A percentile compares a stretch with the other conserved stretches of the same genome.
Conservation (phyloP, 2,888 invertebrate species). For the Orchesellides sinensis region DNA sequence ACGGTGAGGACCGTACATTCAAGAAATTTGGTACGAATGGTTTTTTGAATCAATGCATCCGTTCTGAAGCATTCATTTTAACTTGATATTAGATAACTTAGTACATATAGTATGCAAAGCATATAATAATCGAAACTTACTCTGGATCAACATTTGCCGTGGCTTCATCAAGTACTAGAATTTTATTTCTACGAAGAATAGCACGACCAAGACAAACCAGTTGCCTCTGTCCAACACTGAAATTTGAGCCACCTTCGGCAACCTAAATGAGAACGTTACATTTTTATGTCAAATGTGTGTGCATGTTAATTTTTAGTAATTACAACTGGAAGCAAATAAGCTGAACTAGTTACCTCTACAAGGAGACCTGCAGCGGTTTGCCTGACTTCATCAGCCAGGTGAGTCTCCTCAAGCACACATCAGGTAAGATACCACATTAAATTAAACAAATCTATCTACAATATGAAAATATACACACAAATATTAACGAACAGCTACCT, state of each 20-base stretch:
- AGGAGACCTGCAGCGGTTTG: slow-evolving; percentile 62
- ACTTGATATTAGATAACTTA: neutral
- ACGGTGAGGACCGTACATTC: slow-evolving; percentile 65
- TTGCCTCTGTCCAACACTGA: slow-evolving; percentile 79
- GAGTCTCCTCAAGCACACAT: slow-evolving; percentile 66
- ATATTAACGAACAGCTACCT: slow-evolving; percentile 75
- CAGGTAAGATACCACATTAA: too few relatives aligned
- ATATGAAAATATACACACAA: neutral
- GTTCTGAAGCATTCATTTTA: slow-evolving; percentile 36
- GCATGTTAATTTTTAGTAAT: too few relatives aligned
- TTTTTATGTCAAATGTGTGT: slow-evolving; percentile 3
- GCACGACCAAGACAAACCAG: slow-evolving; percentile 78
- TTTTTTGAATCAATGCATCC: slow-evolving; percentile 62
- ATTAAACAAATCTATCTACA: too few relatives aligned
- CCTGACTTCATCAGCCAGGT: slow-evolving; percentile 63
- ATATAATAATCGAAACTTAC: slow-evolving; percentile 75
- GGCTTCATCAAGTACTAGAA: slow-evolving; percentile 78
- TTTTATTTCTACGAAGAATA: slow-evolving; percentile 77
- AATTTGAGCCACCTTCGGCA: slow-evolving; percentile 87
- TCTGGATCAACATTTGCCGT: slow-evolving; percentile 72
- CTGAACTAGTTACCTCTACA: slow-evolving; percentile 65
- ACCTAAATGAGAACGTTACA: slow-evolving; percentile 77
- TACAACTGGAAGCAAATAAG: too few relatives aligned
- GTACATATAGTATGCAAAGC: too few relatives aligned
- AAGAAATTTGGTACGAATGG: slow-evolving; percentile 60